Percentiles rank a stretch among this genome's conserved stretches.
Evolutionary conservation across 2,797 vertebrate species (phyloP).

Genomic region (Siniperca scherzeri): DNA sequence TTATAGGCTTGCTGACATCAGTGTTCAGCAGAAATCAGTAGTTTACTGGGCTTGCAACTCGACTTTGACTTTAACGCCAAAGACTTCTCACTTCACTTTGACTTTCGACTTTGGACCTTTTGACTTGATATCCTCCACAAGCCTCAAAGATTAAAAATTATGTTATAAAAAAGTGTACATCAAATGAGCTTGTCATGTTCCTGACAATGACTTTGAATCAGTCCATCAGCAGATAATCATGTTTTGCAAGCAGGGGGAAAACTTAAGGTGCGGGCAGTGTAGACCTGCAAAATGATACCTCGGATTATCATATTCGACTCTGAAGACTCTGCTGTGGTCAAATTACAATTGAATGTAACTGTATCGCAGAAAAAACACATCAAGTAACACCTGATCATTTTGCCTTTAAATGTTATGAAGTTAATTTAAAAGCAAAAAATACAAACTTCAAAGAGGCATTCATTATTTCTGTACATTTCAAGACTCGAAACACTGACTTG

Average conservation of each 20-base stretch:
- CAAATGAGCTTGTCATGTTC: neutral
- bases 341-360: neutral
- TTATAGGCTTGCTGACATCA: neutral
- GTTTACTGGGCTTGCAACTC: neutral
- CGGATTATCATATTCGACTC: neutral
- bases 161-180: neutral
- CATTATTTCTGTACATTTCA: neutral
- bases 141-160: neutral
- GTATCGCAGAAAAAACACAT: neutral
- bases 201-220: neutral
- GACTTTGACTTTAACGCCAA: neutral
- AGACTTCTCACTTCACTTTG: neutral
- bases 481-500: neutral
- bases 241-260: slow-evolving; percentile 5
- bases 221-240: neutral
- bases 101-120: neutral
- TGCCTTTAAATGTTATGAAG: neutral
- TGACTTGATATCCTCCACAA: neutral
- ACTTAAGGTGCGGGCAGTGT: neutral
- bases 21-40: neutral
- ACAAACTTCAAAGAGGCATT: neutral
- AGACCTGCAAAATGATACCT: neutral
- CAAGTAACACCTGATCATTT: neutral
- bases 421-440: neutral
- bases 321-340: neutral